phyloP scores from a whole-genome alignment of 2,888 invertebrate species.

The Drosophila melanocephala region DNA sequence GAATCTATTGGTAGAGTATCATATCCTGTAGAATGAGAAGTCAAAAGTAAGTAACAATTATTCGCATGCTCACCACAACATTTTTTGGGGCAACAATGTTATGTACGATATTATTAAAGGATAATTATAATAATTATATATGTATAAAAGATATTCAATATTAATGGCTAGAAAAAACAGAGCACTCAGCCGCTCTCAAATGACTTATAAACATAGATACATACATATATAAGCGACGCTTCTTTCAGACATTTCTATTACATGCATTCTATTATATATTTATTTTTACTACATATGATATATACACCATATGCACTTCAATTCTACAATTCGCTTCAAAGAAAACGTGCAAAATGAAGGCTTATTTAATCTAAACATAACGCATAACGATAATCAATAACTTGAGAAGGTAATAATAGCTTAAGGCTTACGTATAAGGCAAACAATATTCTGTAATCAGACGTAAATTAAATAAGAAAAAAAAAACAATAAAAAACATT shows the following conservation, averaged over 20 bases:
- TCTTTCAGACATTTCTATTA: background rate
- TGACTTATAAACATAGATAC: conserved; percentile 1
- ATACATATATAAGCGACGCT: conserved; percentile 3
- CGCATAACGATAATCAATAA: background rate
- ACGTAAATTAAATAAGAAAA: conserved; percentile 3
- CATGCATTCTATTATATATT: conserved; percentile 12
- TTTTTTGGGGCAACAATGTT: background rate
- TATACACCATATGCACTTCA: background rate
- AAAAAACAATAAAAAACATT: background rate
- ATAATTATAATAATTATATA: background rate
- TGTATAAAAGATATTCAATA: background rate
- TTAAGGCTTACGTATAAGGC: background rate
- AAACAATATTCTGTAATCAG: background rate
- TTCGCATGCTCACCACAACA: background rate
- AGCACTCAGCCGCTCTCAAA: background rate
- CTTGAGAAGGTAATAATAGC: background rate
- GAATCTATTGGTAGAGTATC: conserved; percentile 99
- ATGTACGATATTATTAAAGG: background rate
- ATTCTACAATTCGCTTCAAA: conserved; percentile 1
- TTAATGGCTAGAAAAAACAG: background rate
- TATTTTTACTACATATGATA: background rate
- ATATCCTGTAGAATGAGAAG: conserved; percentile 89
- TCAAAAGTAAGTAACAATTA: conserved; percentile 36
- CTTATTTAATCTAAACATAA: conserved; percentile 3
- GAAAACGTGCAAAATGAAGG: conserved; percentile 16